phyloP scores from a whole-genome alignment of 2,888 invertebrate species.

The Sarcophaga variegata region DNA sequence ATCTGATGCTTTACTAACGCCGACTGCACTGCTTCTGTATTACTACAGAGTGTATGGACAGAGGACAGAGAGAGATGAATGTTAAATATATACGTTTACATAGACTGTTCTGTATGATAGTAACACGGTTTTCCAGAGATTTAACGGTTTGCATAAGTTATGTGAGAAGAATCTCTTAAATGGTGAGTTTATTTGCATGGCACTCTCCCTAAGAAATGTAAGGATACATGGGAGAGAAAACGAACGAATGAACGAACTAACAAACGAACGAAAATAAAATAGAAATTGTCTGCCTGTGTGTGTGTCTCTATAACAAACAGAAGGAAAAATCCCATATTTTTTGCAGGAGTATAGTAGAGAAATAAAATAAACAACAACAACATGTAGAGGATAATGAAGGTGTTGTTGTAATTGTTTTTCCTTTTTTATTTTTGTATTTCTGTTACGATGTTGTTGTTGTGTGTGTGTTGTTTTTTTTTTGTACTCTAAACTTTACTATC shows the following conservation, averaged over 20 bases:
- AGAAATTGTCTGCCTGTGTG: not conserved
- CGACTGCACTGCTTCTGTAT: not conserved
- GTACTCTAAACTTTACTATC: conserved; percentile 59
- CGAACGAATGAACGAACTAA: too few relatives aligned
- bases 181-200: not conserved
- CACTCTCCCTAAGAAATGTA: not conserved
- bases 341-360: conserved; percentile 49
- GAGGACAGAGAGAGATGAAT: not conserved
- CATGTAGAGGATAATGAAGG: not conserved
- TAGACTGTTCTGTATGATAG: not conserved
- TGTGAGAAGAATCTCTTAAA: not conserved
- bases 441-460: not conserved
- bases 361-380: not conserved
- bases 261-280: not conserved
- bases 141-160: too few relatives aligned
- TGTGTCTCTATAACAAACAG: conserved; percentile 10
- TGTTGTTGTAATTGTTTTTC: conserved; percentile 25
- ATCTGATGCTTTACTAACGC: not conserved
- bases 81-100: not conserved
- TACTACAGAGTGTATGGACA: not conserved
- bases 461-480: conserved; percentile 1
- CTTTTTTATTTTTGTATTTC: conserved; percentile 4
- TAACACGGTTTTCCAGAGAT: too few relatives aligned
- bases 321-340: conserved; percentile 50
- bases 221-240: not conserved